Evolutionary conservation across 2,113 vertebrate genomes (phyloP).

Genomic region (Pterocles orientalis): DNA sequence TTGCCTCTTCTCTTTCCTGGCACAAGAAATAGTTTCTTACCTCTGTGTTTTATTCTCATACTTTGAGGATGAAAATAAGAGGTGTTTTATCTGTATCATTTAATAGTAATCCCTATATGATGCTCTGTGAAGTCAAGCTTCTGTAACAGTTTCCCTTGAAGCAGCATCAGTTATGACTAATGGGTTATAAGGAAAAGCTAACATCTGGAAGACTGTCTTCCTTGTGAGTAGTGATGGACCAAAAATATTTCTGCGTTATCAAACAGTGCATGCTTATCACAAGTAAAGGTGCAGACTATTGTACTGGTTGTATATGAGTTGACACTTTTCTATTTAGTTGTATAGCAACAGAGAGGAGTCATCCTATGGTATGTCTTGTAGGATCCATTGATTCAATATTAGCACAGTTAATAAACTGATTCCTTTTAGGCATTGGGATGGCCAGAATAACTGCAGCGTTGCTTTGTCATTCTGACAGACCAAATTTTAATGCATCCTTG

Average conservation of each 20-base stretch:
- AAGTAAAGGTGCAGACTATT: not conserved
- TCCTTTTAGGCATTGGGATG: not conserved
- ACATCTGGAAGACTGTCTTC: constrained; percentile 10
- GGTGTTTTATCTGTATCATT: not conserved
- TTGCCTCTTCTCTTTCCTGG: not conserved
- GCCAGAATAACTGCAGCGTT: not conserved
- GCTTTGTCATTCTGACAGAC: not conserved
- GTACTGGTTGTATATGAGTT: not conserved
- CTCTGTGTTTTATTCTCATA: not conserved
- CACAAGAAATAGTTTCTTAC: not conserved
- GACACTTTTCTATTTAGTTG: not conserved
- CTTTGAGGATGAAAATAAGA: not conserved
- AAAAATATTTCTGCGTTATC: not conserved
- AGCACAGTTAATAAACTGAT: not conserved
- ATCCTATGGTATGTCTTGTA: not conserved
- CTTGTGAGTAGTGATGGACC: not conserved
- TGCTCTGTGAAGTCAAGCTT: not conserved
- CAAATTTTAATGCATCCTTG: not conserved
- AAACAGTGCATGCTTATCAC: not conserved
- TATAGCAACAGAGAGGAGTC: not conserved
- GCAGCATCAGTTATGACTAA: not conserved
- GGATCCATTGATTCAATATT: not conserved
- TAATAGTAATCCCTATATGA: not conserved
- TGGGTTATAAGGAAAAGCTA: not conserved
- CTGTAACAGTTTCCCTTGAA: constrained; percentile 44